Evolutionary conservation across 2,797 vertebrate species (phyloP), one percentile per base, ranked within the genome.

Genomic region (Ctenopoma kingsleyae): DNA sequence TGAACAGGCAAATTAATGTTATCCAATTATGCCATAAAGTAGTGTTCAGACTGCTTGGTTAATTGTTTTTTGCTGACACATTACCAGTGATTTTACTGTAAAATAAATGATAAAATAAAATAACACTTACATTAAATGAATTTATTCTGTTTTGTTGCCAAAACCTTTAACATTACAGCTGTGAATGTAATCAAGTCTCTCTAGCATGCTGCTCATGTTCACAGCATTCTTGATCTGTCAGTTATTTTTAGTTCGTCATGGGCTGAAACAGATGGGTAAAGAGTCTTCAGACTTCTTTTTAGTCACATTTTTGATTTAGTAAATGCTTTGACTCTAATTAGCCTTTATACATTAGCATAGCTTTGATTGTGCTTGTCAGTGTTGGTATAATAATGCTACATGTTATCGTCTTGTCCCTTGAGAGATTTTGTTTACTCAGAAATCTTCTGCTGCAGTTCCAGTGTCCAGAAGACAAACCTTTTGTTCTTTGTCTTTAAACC

Each of bases 321-420:
- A 83, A 76, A 82, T 57, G 47, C 53, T 56, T 79, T 67, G 55
- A 79, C 67, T 78, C 52, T 73, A 79, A 83, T 90, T 78, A 80
- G 63, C 70, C 55, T 43, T 43, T 8, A 20, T 32, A 41, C 55
- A 53, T 74, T 30, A 51, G 47, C 65, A 56, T 53, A 61, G 30
- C 57, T 76, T 50, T 32, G 27, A 50, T 43, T 47, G 32, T 44
- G 27, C 20, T 44, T 52, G 17, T 41, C 30, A 19, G 13, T 63
- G 30, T 60, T 32, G n/a, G 19, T 46, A 16, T 73, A 6, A 41
- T 36, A 49, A 69, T 2, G 23, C 22, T 23, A 47, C 41, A 55
- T 53, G n/a, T 68, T 60, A 36, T 49, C 55, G 20, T 75, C 3
- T 48, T 15, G 30, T 47, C 30, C 40, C 25, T 1, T 2, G 27